Conservation (phyloP, 2,113 vertebrate genomes). For the Engraulis encrasicolus region DNA sequence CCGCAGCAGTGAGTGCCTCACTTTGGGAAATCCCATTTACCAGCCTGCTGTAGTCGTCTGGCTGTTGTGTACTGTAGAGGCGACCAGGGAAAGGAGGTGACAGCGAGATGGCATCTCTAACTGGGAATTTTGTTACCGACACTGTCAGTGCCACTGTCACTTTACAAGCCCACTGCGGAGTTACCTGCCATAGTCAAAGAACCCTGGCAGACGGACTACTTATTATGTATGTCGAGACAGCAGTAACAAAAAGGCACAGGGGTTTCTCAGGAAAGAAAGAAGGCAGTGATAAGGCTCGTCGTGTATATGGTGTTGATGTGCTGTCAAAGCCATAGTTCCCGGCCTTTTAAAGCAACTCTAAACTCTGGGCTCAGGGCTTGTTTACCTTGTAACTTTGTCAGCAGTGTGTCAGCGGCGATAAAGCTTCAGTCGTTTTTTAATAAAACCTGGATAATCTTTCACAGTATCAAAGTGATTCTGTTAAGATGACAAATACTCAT, state of each 20-base stretch:
- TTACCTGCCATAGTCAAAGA: not conserved
- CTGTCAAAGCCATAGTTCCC: not conserved
- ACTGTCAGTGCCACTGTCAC: no score
- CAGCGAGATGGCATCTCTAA: not conserved
- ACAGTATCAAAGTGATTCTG: no score
- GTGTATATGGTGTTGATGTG: conserved; percentile 9
- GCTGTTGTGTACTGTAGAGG: no score
- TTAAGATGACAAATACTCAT: no score
- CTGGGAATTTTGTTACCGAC: not conserved
- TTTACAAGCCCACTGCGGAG: not conserved
- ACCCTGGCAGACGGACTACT: not conserved
- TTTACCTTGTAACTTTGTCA: not conserved
- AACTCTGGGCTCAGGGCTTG: not conserved
- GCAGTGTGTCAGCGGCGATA: not conserved
- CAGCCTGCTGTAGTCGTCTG: not conserved
- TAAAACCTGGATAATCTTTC: no score
- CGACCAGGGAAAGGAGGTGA: not conserved
- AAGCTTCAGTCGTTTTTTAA: not conserved
- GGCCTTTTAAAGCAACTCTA: not conserved
- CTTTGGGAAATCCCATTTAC: not conserved
- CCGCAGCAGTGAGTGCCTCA: not conserved
- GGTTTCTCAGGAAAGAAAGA: not conserved
- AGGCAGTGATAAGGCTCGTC: not conserved
- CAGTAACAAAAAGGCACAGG: not conserved
- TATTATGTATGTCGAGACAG: not conserved